Percentiles rank a stretch among this genome's conserved stretches.
These are phyloP conservation scores for Mastigias papua DNA, from an alignment of 30 jellyfish, hydroid and myxozoan species.

Conservation along the genomic window DNA sequence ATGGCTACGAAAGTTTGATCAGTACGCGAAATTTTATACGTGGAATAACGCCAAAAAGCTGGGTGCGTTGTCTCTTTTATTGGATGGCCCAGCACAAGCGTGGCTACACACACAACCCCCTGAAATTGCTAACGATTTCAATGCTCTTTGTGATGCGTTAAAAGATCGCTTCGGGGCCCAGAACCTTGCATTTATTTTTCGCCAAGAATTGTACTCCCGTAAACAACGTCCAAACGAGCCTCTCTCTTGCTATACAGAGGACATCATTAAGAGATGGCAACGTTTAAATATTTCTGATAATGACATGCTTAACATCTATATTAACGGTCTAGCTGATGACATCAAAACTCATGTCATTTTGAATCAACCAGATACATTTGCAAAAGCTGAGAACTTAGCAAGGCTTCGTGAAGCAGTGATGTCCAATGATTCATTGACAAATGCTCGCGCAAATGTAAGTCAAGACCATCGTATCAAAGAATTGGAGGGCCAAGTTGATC, in stretches of 20 bases:
- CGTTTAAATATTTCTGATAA: constrained; percentile 7
- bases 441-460: background rate
- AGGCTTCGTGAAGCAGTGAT: constrained; percentile 30
- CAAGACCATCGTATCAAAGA: constrained; percentile 36
- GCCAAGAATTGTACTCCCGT: constrained; percentile 40
- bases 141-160: constrained; percentile 4
- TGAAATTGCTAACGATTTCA: background rate
- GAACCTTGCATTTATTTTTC: constrained; percentile 7
- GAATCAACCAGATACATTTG: constrained; percentile 32
- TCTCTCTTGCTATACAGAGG: constrained; percentile 17
- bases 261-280: constrained; percentile 1
- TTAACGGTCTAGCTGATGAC: constrained; percentile 8
- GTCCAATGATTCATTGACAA: background rate
- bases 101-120: constrained; percentile 32
- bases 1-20: constrained; percentile 27
- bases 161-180: constrained; percentile 29
- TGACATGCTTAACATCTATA: constrained; percentile 32
- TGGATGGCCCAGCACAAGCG: constrained; percentile 51
- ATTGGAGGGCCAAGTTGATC: background rate
- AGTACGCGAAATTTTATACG: background rate
- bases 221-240: constrained; percentile 43
- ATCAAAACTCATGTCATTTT: constrained; percentile 23
- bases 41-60: constrained; percentile 33
- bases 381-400: constrained; percentile 30
- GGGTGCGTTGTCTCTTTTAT: constrained; percentile 15